Evolutionary conservation across 2,888 invertebrate species (phyloP), one percentile per base, ranked within the genome.

Genomic region (Drosophila affinis): DNA sequence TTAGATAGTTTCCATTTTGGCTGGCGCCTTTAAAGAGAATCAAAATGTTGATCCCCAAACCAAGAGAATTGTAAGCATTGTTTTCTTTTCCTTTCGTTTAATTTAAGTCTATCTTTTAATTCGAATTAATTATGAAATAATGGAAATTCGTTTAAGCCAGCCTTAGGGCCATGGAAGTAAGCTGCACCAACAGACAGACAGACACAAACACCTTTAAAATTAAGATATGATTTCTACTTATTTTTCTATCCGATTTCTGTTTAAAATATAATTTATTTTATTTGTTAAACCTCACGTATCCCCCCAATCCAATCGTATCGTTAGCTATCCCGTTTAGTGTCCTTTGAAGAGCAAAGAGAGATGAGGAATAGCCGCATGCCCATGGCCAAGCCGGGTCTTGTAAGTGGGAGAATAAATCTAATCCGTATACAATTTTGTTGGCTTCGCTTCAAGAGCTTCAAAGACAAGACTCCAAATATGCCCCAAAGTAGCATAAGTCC

Each of bases 1-100:
- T 71, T 65, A 85, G 85, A 86, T 86, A 58, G 58, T 84, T 74
- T 84, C 88, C 34, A 88, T 96, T 92, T 94, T 96, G 92, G 95
- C 95, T 83, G 96, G 96, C 89, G 93, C 94, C 49, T 91, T 95
- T 89, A 94, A 94, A 93, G 93, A 94, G 85, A 72, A 62, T 39
- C 93, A 94, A 78, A 93, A 95, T 91, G 93, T 95, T 93, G 96
- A 96, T 91, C 93, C 93, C 76, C 93, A 93, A 87, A 95, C 95
- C 82, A 93, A 94, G 90, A 93, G 93, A 93, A 93, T 94, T 92
- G 96, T 96, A 95, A 95, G 95, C 94, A 62, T 81, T 39, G 6
- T 39, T 39, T 39, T 0, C n/a, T 2, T 32, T 61, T 65, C 49
- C 53, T 75, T 72, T 67, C 64, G 24, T 51, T 73, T 58, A 63